phyloP scores from a whole-genome alignment of 2,888 invertebrate genomes.

The Euproctis similis region DNA sequence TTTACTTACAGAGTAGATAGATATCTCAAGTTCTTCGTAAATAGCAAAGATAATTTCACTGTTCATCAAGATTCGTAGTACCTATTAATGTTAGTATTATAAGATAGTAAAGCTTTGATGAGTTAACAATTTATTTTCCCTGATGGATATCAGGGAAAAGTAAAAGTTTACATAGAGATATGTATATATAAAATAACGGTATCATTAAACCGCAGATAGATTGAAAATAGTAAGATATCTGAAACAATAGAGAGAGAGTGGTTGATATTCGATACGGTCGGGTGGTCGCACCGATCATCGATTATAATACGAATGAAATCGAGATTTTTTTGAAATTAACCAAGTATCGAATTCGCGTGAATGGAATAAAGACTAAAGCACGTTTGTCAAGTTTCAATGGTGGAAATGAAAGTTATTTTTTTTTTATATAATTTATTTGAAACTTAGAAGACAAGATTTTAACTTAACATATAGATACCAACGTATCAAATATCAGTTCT shows the following conservation, averaged over 20 bases:
- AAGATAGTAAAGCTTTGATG: too few relatives aligned
- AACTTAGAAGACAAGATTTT: not conserved
- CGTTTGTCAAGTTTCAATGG: slow-evolving; percentile 4
- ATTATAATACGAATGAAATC: slow-evolving; percentile 50
- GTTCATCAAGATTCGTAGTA: too few relatives aligned
- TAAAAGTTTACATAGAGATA: slow-evolving; percentile 47
- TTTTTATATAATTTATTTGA: slow-evolving; percentile 1
- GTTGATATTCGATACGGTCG: slow-evolving; percentile 24
- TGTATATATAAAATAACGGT: slow-evolving; percentile 26
- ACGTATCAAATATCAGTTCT: too few relatives aligned
- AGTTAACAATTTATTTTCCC: not conserved
- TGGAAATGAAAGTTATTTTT: slow-evolving; percentile 7
- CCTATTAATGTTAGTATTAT: too few relatives aligned
- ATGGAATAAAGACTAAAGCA: too few relatives aligned
- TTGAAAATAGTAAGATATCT: slow-evolving; percentile 44
- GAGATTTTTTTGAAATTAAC: slow-evolving; percentile 33
- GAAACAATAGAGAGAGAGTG: slow-evolving; percentile 63
- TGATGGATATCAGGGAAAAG: slow-evolving; percentile 27
- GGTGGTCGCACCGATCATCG: slow-evolving; percentile 39
- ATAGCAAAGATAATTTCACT: too few relatives aligned
- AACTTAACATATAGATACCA: too few relatives aligned
- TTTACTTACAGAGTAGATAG: too few relatives aligned
- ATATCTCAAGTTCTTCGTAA: too few relatives aligned
- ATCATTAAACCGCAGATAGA: slow-evolving; percentile 35
- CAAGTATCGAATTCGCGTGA: slow-evolving; percentile 25